phyloP scores from a whole-genome alignment of 2,113 vertebrate species.

The Tachysurus vachellii region DNA sequence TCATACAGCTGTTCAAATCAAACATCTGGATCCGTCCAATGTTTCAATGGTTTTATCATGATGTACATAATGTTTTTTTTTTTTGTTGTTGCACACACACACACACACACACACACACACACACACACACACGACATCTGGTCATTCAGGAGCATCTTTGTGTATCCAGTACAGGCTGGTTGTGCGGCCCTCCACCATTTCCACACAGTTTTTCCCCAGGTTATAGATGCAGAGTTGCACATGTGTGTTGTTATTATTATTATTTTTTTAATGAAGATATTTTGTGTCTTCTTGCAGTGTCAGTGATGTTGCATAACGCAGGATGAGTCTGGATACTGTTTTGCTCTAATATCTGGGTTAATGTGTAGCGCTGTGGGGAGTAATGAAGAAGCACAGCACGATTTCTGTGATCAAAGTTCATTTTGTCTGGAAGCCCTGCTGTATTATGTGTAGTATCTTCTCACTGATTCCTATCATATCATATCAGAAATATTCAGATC shows the following conservation, averaged over 20 bases:
- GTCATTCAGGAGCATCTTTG: slow-evolving; percentile 22
- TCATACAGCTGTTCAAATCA: background rate
- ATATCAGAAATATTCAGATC: too few species aligned
- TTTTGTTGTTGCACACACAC: background rate
- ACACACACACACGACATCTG: background rate
- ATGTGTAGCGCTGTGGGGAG: background rate
- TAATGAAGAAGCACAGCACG: slow-evolving; percentile 21
- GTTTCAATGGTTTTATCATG: background rate
- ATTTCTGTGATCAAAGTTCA: slow-evolving; percentile 66
- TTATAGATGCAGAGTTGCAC: background rate
- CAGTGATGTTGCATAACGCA: slow-evolving; percentile 13
- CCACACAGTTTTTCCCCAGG: background rate
- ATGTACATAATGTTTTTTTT: background rate
- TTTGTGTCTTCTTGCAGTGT: background rate
- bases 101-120: slow-evolving; percentile 5
- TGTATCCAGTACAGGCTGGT: slow-evolving; percentile 48
- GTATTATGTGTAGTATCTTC: slow-evolving; percentile 15
- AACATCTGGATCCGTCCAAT: background rate
- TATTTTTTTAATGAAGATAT: background rate
- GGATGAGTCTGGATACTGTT: slow-evolving; percentile 16
- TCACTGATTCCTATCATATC: background rate
- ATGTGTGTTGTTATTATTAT: rapidly evolving
- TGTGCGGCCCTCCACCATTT: slow-evolving; percentile 1
- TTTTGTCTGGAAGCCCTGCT: background rate
- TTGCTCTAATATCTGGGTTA: slow-evolving; percentile 2